A percentile compares a stretch with the other conserved stretches of the same genome.
phyloP scores from a whole-genome alignment of 2,797 vertebrate species.

The Diplodus puntazzo region DNA sequence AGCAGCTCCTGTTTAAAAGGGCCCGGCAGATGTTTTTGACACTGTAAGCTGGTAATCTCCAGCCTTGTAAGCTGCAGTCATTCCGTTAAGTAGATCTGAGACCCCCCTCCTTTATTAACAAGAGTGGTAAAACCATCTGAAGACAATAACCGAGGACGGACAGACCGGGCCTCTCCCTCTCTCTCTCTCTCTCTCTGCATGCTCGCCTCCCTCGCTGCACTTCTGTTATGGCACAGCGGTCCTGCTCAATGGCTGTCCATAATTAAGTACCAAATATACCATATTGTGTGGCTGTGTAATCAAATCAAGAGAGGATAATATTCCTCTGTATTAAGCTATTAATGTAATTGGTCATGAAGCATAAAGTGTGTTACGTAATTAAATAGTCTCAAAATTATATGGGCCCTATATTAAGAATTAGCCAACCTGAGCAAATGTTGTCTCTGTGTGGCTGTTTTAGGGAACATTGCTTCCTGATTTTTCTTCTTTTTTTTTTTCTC shows the following conservation, averaged over 20 bases:
- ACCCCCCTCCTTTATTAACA: conserved; percentile 91
- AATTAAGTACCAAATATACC: conserved; percentile 99
- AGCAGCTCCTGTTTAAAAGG: conserved; percentile 88
- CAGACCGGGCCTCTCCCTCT: conserved; percentile 78
- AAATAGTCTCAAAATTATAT: conserved; percentile 99
- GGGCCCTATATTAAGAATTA: conserved; percentile 99
- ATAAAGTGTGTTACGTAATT: conserved; percentile 99
- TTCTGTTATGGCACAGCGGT: conserved; percentile 93
- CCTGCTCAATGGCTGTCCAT: conserved; percentile 97
- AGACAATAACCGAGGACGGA: conserved; percentile 94
- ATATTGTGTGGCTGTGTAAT: conserved; percentile 99
- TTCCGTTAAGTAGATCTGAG: conserved; percentile 93
- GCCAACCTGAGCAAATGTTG: conserved; percentile 99
- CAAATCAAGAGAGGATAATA: conserved; percentile 99
- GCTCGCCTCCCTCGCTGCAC: conserved; percentile 61
- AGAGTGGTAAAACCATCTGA: conserved; percentile 96
- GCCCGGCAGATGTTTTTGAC: conserved; percentile 95
- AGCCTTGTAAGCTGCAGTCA: conserved; percentile 92
- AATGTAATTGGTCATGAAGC: conserved; percentile 99
- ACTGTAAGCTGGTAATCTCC: conserved; percentile 95
- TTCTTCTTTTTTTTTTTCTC: conserved; percentile 60
- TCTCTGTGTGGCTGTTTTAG: conserved; percentile 99
- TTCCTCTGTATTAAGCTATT: conserved; percentile 99
- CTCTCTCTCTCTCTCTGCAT: conserved; percentile 72
- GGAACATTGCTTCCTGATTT: conserved; percentile 96